Base-by-base conservation (phyloP, 2,113 vertebrate genomes). In the Datnioides undecimradiatus region DNA sequence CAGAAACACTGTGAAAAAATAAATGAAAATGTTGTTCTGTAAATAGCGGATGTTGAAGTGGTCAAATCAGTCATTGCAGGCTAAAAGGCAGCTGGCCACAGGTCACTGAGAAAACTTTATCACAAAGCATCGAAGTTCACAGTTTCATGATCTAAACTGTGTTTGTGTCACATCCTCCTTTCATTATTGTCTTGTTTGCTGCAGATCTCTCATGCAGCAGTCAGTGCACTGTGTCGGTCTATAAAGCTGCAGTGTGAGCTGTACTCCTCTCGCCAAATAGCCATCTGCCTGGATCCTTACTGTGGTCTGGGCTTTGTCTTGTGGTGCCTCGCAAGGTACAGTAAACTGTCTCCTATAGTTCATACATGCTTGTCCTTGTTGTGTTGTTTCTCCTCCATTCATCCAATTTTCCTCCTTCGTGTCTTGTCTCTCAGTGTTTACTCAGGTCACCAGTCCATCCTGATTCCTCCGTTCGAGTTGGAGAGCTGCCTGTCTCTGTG, bases 301-400 rank as follows among this genome's bases (percentile, higher is more conserved):
- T 99, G 98, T 36, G 98, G 98, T 58, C 96, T 99, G 76, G 98
- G 98, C 67, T 99, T 99, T 69, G 97, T 97, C 84, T 95, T 99
- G 91, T 99, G 98, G 98, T 99, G 98, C 94, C 98, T 99, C 74
- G 97, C 97, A 91, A 98, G 98, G 98, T 99, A 17, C 79, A n/a
- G 25, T 57, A 33, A 48, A 52, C 7, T 0, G 0, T 64, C 45
- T 17, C 12, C 17, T 55, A 31, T 64, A 41, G 8, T 13, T 27
- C 23, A 31, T 25, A 0, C 13, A 21, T 0, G 7, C 8, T 36
- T 14, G n/a, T 49, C 57, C 58, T 21, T 68, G 3, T 5, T 11
- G 2, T 55, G 6, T 17, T 45, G 1, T 9, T 78, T 16, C 38
- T 40, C n/a, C 46, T 23, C 40, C 33, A 40, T 10, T 55, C 31